These are phyloP conservation scores for Philaethria dido DNA, from an alignment of 2,888 invertebrate genomes.

Conservation along the genomic window DNA sequence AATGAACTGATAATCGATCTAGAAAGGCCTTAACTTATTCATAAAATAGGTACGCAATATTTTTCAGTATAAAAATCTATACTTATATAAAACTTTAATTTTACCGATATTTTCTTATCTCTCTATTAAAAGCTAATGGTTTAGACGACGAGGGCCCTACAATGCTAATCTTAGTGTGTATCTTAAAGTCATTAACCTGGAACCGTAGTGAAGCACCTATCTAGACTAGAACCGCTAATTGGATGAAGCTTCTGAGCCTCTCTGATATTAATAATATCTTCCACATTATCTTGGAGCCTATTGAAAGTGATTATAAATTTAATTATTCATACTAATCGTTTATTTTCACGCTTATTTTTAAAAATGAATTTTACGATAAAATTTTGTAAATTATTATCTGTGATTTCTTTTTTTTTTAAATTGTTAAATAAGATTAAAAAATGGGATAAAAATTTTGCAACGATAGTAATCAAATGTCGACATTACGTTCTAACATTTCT, in stretches of 20 bases:
- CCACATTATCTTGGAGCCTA: background rate
- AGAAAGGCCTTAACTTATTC: too few relatives aligned
- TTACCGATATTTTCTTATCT: conserved; percentile 4
- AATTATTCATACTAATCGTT: background rate
- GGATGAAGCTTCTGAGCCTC: conserved; percentile 35
- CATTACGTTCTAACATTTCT: too few relatives aligned
- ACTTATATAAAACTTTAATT: background rate
- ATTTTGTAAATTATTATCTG: background rate
- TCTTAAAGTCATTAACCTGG: conserved; percentile 29
- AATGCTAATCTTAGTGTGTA: conserved; percentile 21
- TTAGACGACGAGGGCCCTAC: conserved; percentile 12
- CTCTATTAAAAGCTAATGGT: conserved; percentile 18
- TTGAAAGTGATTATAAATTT: background rate
- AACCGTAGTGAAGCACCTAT: conserved; percentile 20
- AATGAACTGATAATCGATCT: too few relatives aligned
- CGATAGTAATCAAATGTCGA: too few relatives aligned
- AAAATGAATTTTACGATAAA: background rate
- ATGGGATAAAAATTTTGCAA: too few relatives aligned
- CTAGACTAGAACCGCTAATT: conserved; percentile 31
- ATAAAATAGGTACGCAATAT: too few relatives aligned
- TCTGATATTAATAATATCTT: background rate
- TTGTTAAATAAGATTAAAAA: background rate
- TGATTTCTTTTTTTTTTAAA: background rate
- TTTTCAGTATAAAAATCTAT: too few relatives aligned
- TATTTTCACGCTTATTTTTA: too few relatives aligned